A percentile compares a stretch with the other conserved stretches of the same genome.
These are phyloP conservation scores for Thereva unica DNA, from an alignment of 2,888 invertebrate genomes.

Conservation along the genomic window DNA sequence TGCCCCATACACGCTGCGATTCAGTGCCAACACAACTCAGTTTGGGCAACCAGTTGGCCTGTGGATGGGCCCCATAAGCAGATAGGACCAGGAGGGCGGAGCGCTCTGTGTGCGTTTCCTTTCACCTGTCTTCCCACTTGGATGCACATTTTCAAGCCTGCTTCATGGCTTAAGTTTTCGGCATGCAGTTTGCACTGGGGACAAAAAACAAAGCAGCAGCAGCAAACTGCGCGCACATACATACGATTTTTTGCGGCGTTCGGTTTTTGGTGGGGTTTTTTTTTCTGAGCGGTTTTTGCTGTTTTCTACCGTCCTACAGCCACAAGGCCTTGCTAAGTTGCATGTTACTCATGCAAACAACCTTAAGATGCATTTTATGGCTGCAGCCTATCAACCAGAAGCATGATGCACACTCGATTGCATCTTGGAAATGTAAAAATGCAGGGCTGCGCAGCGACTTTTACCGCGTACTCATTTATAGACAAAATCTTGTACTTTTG, in stretches of 20 bases:
- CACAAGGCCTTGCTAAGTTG: not conserved
- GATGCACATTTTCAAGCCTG: constrained; percentile 16
- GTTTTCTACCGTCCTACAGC: not conserved
- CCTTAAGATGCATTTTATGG: too few relatives aligned
- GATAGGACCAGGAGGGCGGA: not conserved
- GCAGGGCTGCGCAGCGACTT: too few relatives aligned
- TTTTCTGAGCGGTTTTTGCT: constrained; percentile 1
- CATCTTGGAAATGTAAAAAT: too few relatives aligned
- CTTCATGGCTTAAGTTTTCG: constrained; percentile 17
- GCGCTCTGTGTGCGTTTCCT: constrained; percentile 1
- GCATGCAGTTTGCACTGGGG: not conserved
- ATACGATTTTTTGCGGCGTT: constrained; percentile 9
- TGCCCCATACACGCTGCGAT: too few relatives aligned
- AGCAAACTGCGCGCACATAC: constrained; percentile 15
- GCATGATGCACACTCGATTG: too few relatives aligned
- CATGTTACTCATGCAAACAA: too few relatives aligned
- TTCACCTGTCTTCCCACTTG: constrained; percentile 22
- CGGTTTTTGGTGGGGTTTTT: not conserved
- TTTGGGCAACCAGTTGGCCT: too few relatives aligned
- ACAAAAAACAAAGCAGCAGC: not conserved
- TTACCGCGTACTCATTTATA: too few relatives aligned
- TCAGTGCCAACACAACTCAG: too few relatives aligned
- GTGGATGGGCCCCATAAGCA: not conserved
- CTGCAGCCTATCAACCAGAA: too few relatives aligned
- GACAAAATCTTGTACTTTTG: too few relatives aligned